These are phyloP conservation scores for Unio pictorum DNA, from an alignment of 2,888 invertebrate species.

Conservation along the genomic window DNA sequence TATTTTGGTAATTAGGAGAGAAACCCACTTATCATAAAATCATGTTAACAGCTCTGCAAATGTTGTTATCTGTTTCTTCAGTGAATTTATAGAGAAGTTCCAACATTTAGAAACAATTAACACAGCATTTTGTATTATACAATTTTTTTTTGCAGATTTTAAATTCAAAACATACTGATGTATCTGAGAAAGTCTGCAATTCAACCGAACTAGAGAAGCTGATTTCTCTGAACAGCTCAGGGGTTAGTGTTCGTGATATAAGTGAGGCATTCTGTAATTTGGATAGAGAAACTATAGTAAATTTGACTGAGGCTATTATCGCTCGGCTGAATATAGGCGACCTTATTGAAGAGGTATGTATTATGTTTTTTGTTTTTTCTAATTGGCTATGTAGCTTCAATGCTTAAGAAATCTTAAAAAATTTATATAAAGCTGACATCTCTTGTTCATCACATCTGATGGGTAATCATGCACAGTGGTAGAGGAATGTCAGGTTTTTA, in stretches of 20 bases:
- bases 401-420: too few species aligned
- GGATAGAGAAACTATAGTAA: constrained; percentile 24
- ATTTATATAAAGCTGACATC: too few species aligned
- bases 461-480: too few species aligned
- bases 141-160: constrained; percentile 25
- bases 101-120: not conserved
- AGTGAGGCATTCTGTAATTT: constrained; percentile 53
- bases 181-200: constrained; percentile 34
- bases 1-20: too few species aligned
- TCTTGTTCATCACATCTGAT: too few species aligned
- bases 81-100: not conserved
- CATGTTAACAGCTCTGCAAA: not conserved
- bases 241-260: constrained; percentile 30
- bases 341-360: constrained; percentile 53
- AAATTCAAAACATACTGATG: constrained; percentile 18
- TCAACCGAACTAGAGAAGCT: constrained; percentile 22
- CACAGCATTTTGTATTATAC: not conserved
- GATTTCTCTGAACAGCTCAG: constrained; percentile 8
- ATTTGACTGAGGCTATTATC: constrained; percentile 42
- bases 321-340: constrained; percentile 53
- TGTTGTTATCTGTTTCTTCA: not conserved
- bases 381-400: too few species aligned
- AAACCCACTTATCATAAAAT: too few species aligned
- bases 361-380: not conserved
- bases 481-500: too few species aligned